phyloP scores from a whole-genome alignment of 2,797 vertebrate genomes.

The Xenopus petersii region DNA sequence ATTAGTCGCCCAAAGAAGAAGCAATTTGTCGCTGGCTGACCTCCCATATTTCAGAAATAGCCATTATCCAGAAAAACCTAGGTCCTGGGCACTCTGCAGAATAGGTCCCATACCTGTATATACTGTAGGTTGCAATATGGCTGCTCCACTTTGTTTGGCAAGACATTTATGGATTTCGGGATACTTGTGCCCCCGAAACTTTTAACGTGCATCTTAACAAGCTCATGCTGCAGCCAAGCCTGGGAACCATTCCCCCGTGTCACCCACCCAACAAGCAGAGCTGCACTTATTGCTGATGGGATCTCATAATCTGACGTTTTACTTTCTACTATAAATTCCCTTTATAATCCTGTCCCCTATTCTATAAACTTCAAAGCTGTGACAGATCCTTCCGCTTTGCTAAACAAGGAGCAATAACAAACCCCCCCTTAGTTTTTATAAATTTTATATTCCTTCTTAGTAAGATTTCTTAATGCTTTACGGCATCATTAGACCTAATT shows the following conservation, averaged over 20 bases:
- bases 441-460: conserved; percentile 1
- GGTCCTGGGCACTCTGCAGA: too few species aligned
- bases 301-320: background rate
- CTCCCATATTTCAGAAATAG: too few species aligned
- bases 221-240: conserved; percentile 2
- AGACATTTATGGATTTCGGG: too few species aligned
- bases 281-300: background rate
- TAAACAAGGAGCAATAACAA: conserved; percentile 1
- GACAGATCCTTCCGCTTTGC: conserved; percentile 22
- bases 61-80: too few species aligned
- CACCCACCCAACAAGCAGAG: conserved; percentile 1
- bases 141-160: too few species aligned
- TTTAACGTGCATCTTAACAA: background rate
- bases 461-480: conserved; percentile 32
- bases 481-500: conserved; percentile 65
- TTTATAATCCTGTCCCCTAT: conserved; percentile 19
- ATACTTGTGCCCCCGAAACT: background rate
- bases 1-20: too few species aligned
- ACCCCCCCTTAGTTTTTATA: background rate
- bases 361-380: conserved; percentile 1
- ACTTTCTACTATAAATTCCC: conserved; percentile 15
- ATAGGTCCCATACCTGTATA: too few species aligned
- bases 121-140: too few species aligned
- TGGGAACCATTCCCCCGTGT: conserved; percentile 9
- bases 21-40: too few species aligned